A percentile compares a stretch with the other conserved stretches of the same genome.
phyloP scores from a whole-genome alignment of 2,113 vertebrate genomes.

The Lanius collurio region DNA sequence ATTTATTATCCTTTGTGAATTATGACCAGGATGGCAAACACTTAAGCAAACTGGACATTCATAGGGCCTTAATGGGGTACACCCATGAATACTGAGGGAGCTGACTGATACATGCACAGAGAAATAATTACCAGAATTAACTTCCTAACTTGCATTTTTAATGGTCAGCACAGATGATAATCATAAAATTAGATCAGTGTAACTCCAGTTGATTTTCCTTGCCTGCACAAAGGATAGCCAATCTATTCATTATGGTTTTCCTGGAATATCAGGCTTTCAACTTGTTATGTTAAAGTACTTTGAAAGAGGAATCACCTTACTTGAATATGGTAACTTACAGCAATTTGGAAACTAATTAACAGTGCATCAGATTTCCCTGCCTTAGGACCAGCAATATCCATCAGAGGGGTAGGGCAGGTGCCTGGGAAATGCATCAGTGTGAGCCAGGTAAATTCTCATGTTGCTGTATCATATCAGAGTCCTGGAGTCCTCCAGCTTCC shows the following conservation, averaged over 20 bases:
- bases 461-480: neutral
- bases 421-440: neutral
- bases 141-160: neutral
- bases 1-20: neutral
- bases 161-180: neutral
- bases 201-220: neutral
- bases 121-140: neutral
- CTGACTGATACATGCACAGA: neutral
- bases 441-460: neutral
- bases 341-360: neutral
- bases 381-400: neutral
- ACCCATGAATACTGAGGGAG: neutral
- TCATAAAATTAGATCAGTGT: neutral
- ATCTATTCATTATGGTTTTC: neutral
- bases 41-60: neutral
- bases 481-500: neutral
- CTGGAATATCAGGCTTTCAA: neutral
- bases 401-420: neutral
- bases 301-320: neutral
- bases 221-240: neutral
- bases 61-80: neutral
- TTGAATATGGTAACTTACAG: neutral
- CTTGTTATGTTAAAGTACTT: neutral
- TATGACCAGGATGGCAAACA: neutral
- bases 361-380: neutral